Evolutionary conservation across 2,113 vertebrate species (phyloP).

Genomic region (Trematocara zebra): DNA sequence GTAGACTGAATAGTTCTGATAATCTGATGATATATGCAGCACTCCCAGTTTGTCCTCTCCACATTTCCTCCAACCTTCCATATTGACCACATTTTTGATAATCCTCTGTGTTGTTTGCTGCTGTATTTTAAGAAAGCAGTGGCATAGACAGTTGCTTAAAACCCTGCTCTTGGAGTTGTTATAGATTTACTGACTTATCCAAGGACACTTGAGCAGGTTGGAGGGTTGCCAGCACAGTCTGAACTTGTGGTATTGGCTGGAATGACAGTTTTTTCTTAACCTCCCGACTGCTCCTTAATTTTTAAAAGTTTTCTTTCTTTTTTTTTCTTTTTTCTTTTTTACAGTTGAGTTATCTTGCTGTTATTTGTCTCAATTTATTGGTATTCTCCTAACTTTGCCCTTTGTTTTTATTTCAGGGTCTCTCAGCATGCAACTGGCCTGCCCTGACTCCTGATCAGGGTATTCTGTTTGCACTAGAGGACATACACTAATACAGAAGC

Average conservation of each 20-base stretch:
- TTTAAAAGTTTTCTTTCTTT: not conserved
- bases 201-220: conserved; percentile 19
- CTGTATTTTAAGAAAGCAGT: not conserved
- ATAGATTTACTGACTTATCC: not conserved
- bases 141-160: not conserved
- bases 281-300: not conserved
- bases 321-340: fast-evolving
- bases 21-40: not conserved
- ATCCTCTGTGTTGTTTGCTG: not conserved
- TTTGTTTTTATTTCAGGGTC: conserved; percentile 51
- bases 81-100: not conserved
- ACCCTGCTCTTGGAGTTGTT: not conserved
- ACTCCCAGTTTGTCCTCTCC: not conserved
- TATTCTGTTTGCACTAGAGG: not conserved
- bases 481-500: not conserved
- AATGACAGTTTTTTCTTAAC: not conserved
- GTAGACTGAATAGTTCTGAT: conserved; percentile 10
- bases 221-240: not conserved
- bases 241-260: not conserved
- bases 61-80: not conserved
- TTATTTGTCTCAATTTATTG: not conserved
- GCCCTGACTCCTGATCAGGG: not conserved
- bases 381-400: not conserved
- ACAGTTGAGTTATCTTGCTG: not conserved
- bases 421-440: not conserved